phyloP scores from a whole-genome alignment of 2,113 vertebrate genomes.

The Archilochus colubris region DNA sequence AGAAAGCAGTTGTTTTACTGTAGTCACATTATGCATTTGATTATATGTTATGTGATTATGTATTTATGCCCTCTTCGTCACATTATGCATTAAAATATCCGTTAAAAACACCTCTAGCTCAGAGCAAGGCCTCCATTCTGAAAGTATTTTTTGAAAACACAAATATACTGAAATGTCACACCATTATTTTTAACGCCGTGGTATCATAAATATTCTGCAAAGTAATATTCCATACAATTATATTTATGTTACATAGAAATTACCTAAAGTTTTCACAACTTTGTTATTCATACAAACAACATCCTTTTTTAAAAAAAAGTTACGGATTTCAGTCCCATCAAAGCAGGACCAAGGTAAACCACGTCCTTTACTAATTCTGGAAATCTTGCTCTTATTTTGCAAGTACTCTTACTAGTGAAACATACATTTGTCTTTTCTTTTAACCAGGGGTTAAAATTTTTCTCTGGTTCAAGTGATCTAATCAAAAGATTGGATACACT shows the following conservation, averaged over 20 bases:
- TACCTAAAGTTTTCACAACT: neutral
- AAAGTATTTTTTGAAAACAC: neutral
- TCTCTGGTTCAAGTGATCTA: neutral
- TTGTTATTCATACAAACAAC: neutral
- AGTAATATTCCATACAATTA: neutral
- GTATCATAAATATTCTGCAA: neutral
- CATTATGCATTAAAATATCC: neutral
- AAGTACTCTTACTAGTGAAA: neutral
- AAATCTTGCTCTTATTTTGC: neutral
- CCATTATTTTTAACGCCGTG: neutral
- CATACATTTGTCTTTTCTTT: neutral
- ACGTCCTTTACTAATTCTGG: neutral
- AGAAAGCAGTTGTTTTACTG: neutral
- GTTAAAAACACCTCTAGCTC: neutral
- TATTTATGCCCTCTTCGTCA: neutral
- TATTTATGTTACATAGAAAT: neutral
- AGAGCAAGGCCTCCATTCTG: neutral
- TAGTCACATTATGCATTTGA: neutral
- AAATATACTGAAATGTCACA: neutral
- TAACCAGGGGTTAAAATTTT: neutral
- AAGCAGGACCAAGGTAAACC: neutral
- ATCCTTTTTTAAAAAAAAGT: neutral
- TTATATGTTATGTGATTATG: neutral
- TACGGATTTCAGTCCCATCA: neutral
- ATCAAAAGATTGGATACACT: neutral